Conservation (phyloP, 2,797 vertebrate species). For the Acanthurus leucopareius region DNA sequence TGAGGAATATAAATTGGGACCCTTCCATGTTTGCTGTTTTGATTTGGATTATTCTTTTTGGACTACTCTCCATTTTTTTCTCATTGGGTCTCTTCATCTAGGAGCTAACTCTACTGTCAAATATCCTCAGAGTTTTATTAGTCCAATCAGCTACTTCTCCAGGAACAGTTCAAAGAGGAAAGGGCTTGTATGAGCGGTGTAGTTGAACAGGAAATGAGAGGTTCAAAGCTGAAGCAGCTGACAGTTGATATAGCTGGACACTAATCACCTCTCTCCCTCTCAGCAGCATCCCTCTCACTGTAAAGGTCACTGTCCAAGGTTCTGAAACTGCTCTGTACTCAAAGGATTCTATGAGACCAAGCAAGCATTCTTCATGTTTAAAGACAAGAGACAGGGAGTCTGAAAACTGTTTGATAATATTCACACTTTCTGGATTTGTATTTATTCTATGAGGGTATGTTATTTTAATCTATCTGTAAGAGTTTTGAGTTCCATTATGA, state of each 20-base stretch:
- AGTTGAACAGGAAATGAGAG: slow-evolving; percentile 13
- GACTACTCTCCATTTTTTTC: neutral
- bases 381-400: neutral
- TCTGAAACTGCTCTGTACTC: neutral
- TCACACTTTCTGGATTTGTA: neutral
- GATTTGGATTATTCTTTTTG: neutral
- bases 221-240: slow-evolving; percentile 20
- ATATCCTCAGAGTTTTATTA: neutral
- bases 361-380: neutral
- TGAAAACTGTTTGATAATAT: neutral
- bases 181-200: neutral
- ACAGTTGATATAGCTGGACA: slow-evolving; percentile 2
- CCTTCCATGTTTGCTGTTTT: no score
- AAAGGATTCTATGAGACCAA: neutral
- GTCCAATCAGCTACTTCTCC: neutral
- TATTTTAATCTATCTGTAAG: neutral
- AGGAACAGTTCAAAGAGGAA: neutral
- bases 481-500: neutral
- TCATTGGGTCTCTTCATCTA: neutral
- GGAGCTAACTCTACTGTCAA: neutral
- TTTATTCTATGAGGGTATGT: neutral
- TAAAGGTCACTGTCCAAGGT: slow-evolving; percentile 30
- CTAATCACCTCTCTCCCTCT: slow-evolving; percentile 14
- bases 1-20: neutral
- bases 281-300: neutral